Evolutionary conservation across 2,888 invertebrate genomes (phyloP).

Genomic region (Bursaphelenchus okinawaensis): DNA sequence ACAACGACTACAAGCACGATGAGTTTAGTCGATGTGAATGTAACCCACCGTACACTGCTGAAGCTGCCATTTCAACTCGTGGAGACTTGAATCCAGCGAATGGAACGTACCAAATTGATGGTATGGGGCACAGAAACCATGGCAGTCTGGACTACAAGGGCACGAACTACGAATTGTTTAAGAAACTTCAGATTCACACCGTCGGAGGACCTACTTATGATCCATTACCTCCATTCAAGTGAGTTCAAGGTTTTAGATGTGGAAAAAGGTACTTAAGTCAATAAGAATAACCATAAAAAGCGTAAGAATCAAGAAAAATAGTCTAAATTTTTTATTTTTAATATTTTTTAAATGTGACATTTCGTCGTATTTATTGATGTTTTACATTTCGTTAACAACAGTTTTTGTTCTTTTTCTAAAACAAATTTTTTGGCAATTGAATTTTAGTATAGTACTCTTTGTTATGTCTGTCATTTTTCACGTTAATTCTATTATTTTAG

Average conservation of each 20-base stretch:
- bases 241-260: too few relatives aligned
- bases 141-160: constrained; percentile 67
- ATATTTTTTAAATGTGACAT: too few relatives aligned
- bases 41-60: constrained; percentile 66
- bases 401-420: too few relatives aligned
- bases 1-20: constrained; percentile 70
- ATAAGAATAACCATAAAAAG: too few relatives aligned
- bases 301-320: too few relatives aligned
- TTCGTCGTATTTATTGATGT: too few relatives aligned
- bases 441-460: too few relatives aligned
- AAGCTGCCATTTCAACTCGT: constrained; percentile 69
- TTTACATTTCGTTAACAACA: too few relatives aligned
- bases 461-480: too few relatives aligned
- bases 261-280: too few relatives aligned
- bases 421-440: too few relatives aligned
- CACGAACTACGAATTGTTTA: constrained; percentile 50
- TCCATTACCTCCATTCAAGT: constrained; percentile 69
- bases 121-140: constrained; percentile 69
- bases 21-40: constrained; percentile 66
- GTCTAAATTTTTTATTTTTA: too few relatives aligned
- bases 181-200: constrained; percentile 64
- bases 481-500: constrained; percentile 27
- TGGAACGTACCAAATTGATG: constrained; percentile 69
- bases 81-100: constrained; percentile 69
- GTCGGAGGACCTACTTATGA: constrained; percentile 65